phyloP scores from a whole-genome alignment of 2,113 vertebrate genomes.

The Tyrannus savana region DNA sequence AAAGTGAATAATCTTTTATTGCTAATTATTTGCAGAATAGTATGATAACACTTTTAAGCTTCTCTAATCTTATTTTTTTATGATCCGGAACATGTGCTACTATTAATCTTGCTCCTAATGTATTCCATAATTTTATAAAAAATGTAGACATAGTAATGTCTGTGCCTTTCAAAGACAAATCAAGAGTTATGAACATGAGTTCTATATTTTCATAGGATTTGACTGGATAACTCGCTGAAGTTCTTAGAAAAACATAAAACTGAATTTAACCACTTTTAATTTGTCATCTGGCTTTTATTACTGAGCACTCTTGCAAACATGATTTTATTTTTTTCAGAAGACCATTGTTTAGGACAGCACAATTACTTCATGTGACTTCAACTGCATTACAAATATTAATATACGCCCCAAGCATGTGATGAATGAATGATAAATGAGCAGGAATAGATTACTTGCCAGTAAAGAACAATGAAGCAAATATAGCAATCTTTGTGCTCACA shows the following conservation, averaged over 20 bases:
- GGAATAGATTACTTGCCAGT: background rate
- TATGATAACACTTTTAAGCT: background rate
- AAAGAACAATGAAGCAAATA: constrained; percentile 6
- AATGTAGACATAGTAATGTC: background rate
- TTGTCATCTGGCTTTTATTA: background rate
- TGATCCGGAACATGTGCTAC: background rate
- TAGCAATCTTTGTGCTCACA: background rate
- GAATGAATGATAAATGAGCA: background rate
- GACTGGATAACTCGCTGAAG: background rate
- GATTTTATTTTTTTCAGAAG: background rate
- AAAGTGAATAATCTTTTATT: background rate
- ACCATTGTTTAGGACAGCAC: background rate
- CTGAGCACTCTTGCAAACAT: background rate
- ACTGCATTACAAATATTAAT: background rate
- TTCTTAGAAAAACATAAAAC: background rate
- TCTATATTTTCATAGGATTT: background rate
- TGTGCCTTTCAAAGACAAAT: background rate
- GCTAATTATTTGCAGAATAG: background rate
- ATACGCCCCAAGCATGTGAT: background rate
- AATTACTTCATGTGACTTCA: constrained; percentile 23
- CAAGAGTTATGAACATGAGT: background rate
- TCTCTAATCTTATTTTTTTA: background rate
- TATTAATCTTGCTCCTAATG: background rate
- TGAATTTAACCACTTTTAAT: background rate
- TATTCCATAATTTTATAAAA: background rate